Percentiles rank a stretch among this genome's conserved stretches.
Evolutionary conservation across 2,888 invertebrate genomes (phyloP).

Genomic region (Lasioglossum morio): DNA sequence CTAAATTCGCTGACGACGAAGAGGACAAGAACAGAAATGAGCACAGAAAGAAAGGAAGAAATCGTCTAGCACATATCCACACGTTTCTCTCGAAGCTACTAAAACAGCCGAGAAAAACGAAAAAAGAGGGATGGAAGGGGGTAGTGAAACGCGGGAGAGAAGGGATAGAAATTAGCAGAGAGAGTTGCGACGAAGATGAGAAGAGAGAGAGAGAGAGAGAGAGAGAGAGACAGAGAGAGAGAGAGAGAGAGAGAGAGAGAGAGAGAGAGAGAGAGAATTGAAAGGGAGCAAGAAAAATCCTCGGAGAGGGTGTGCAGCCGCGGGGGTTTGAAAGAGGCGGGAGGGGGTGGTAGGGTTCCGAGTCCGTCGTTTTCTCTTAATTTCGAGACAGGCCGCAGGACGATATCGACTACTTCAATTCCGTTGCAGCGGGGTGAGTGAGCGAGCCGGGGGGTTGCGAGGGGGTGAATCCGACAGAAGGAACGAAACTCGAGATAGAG

Average conservation of each 20-base stretch:
- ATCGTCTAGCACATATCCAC: not conserved
- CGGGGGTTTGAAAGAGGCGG: not conserved
- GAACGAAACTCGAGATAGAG: not conserved
- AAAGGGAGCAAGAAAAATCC: slow-evolving; percentile 45
- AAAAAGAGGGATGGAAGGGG: not conserved
- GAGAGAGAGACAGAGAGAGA: not conserved
- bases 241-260: not conserved
- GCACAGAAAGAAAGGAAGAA: not conserved
- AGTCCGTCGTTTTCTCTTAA: slow-evolving; percentile 77
- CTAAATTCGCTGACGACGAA: not conserved
- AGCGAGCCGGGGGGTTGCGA: not conserved
- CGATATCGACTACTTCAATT: slow-evolving; percentile 82
- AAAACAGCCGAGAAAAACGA: not conserved
- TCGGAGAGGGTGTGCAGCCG: slow-evolving; percentile 20
- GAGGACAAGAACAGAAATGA: not conserved
- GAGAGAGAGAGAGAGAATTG: not conserved
- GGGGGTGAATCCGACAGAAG: not conserved
- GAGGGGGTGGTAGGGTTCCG: slow-evolving; percentile 49
- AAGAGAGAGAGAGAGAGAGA: not conserved
- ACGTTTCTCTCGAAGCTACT: not conserved
- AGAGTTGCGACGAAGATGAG: not conserved
- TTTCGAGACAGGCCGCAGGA: slow-evolving; percentile 81
- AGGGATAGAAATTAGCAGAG: slow-evolving; percentile 14
- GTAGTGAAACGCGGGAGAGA: not conserved
- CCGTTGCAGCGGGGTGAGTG: slow-evolving; percentile 60